phyloP scores from a whole-genome alignment of 53 echinoderm and acorn worm species.

The Zoroaster sp. region DNA sequence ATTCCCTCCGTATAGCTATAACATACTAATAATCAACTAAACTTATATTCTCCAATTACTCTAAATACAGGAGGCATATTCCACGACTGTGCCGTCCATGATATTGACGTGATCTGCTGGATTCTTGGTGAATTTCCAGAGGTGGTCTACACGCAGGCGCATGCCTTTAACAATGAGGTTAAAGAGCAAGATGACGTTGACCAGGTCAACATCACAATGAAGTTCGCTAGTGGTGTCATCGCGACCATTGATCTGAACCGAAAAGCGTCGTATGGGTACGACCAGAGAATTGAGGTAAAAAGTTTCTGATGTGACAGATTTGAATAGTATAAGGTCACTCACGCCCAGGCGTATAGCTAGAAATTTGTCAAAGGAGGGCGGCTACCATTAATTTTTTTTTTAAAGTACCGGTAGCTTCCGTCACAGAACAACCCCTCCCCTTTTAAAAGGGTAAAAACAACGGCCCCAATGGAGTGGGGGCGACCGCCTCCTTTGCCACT shows the following conservation, averaged over 20 bases:
- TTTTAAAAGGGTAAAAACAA: no score
- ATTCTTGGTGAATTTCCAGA: constrained; percentile 72
- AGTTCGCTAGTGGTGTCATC: constrained; percentile 86
- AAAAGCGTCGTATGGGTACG: constrained; percentile 81
- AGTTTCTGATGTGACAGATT: no score
- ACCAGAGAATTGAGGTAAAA: constrained; percentile 86
- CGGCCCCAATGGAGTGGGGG: no score
- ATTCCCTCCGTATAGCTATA: no score
- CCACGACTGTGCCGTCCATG: constrained; percentile 84
- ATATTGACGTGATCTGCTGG: constrained; percentile 84
- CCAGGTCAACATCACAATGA: constrained; percentile 77
- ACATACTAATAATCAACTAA: no score
- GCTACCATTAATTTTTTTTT: no score
- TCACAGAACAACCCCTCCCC: no score
- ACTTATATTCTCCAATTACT: neutral
- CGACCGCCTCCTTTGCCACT: no score
- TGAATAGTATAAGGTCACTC: no score
- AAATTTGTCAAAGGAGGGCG: no score
- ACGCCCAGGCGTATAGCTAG: neutral
- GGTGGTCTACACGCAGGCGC: constrained; percentile 70
- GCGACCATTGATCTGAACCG: constrained; percentile 78
- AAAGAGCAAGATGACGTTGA: constrained; percentile 74
- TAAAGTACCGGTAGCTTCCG: no score
- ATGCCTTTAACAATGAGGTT: constrained; percentile 74
- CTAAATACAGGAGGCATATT: constrained; percentile 72